These are phyloP conservation scores for Siphonodentalium dalli DNA, from an alignment of 2,888 invertebrate species.

Conservation along the genomic window DNA sequence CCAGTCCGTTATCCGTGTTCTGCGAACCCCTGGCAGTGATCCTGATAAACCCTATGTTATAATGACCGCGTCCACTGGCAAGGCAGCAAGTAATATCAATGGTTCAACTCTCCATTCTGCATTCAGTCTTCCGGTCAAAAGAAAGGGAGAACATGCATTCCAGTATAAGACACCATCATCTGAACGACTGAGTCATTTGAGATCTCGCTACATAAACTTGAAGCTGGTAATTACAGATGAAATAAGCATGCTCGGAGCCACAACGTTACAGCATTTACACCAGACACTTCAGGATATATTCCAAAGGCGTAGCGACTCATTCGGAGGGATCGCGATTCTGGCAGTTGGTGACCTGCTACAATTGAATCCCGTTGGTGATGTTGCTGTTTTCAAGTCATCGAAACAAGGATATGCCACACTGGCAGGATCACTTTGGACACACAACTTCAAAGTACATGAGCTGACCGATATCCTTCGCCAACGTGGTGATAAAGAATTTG, in stretches of 20 bases:
- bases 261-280: background rate
- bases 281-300: slow-evolving; percentile 8
- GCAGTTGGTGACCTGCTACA: slow-evolving; percentile 30
- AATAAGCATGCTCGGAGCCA: slow-evolving; percentile 18
- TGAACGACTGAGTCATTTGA: slow-evolving; percentile 12
- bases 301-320: slow-evolving; percentile 15
- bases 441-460: slow-evolving; percentile 20
- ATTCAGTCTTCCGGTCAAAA: slow-evolving; percentile 24
- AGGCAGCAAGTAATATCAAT: slow-evolving; percentile 30
- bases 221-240: slow-evolving; percentile 27
- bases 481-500: slow-evolving; percentile 26
- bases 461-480: slow-evolving; percentile 23
- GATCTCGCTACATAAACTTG: slow-evolving; percentile 10
- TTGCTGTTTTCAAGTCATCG: no score
- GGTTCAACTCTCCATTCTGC: slow-evolving; percentile 30
- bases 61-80: slow-evolving; percentile 31
- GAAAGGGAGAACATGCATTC: background rate
- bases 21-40: slow-evolving; percentile 7
- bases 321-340: slow-evolving; percentile 23
- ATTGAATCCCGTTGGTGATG: slow-evolving; percentile 27
- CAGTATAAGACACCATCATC: slow-evolving; percentile 10
- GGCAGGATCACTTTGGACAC: slow-evolving; percentile 24
- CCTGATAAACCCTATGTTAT: slow-evolving; percentile 17
- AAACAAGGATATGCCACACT: no score
- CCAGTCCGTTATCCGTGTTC: slow-evolving; percentile 14